Conservation (phyloP, 37 sponge, comb jelly and placozoan genomes). For the Amphimedon queenslandica region DNA sequence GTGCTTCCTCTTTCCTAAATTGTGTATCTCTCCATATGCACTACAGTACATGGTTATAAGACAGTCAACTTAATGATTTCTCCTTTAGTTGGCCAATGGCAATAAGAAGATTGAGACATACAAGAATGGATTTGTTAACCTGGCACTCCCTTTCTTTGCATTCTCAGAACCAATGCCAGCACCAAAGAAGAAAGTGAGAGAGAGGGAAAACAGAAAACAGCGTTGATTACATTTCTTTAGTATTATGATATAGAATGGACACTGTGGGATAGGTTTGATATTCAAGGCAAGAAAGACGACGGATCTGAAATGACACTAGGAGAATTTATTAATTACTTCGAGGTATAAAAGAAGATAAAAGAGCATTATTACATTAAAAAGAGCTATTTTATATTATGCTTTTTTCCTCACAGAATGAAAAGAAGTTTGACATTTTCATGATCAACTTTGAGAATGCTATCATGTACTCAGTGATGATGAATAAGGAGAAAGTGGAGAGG, state of each 20-base stretch:
- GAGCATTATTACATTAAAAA: background rate
- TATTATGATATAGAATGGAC: slow-evolving; percentile 89
- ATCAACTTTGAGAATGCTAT: slow-evolving; percentile 87
- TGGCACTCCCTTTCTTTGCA: slow-evolving; percentile 96
- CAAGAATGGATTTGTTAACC: slow-evolving; percentile 97
- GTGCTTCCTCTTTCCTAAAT: too few species aligned
- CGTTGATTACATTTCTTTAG: too few species aligned
- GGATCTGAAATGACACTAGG: slow-evolving; percentile 85
- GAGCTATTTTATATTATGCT: too few species aligned
- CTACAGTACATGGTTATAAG: background rate
- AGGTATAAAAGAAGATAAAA: slow-evolving; percentile 19
- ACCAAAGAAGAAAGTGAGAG: slow-evolving; percentile 75
- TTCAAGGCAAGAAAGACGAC: slow-evolving; percentile 61
- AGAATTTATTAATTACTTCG: slow-evolving; percentile 80
- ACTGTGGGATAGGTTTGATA: slow-evolving; percentile 93
- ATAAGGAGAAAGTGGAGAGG: slow-evolving; percentile 55
- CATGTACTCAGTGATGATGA: slow-evolving; percentile 96
- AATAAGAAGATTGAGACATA: slow-evolving; percentile 76
- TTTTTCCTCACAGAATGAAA: slow-evolving; percentile 48
- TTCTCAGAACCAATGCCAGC: slow-evolving; percentile 95
- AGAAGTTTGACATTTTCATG: slow-evolving; percentile 88
- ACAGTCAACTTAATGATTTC: background rate
- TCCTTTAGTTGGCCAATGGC: slow-evolving; percentile 49
- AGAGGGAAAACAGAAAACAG: too few species aligned
- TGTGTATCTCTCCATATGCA: too few species aligned